These are phyloP conservation scores for Odontocolon sp. DNA, from an alignment of 2,888 invertebrate species.

Conservation along the genomic window DNA sequence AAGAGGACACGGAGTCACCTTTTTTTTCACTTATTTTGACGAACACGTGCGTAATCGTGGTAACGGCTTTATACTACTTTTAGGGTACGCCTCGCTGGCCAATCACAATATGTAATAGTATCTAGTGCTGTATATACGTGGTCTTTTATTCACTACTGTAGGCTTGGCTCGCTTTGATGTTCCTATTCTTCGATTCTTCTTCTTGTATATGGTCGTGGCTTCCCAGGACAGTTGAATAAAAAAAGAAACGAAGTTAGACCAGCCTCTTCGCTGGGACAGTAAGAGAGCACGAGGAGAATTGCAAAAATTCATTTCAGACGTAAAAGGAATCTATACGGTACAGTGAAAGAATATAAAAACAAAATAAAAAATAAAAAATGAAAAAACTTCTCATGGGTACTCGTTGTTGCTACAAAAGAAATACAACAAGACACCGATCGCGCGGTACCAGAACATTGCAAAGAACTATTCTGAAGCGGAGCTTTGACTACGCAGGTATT, in stretches of 20 bases:
- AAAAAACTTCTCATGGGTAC: conserved; percentile 5
- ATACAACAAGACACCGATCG: not conserved
- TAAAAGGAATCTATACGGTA: conserved; percentile 22
- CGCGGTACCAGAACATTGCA: conserved; percentile 11
- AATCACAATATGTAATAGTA: conserved; percentile 22
- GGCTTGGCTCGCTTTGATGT: not conserved
- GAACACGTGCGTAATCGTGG: conserved; percentile 2
- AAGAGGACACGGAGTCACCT: not conserved
- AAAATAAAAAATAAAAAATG: conserved; percentile 1
- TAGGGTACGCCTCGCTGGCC: conserved; percentile 14
- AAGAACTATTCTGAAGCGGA: conserved; percentile 9
- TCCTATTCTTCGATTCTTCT: conserved; percentile 13
- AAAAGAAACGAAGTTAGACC: conserved; percentile 2
- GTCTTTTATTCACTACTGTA: not conserved
- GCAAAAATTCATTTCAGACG: conserved; percentile 41
- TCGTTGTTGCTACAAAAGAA: not conserved
- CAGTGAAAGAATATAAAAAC: conserved; percentile 1
- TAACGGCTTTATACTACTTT: conserved; percentile 11
- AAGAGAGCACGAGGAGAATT: conserved; percentile 3
- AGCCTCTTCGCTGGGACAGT: not conserved
- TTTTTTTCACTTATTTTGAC: conserved; percentile 4
- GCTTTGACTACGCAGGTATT: conserved; percentile 48
- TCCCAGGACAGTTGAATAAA: not conserved
- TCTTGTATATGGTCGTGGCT: not conserved
- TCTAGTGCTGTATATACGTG: not conserved